Base-by-base conservation (phyloP, 2,113 vertebrate genomes). In the Dasyprocta punctata region DNA sequence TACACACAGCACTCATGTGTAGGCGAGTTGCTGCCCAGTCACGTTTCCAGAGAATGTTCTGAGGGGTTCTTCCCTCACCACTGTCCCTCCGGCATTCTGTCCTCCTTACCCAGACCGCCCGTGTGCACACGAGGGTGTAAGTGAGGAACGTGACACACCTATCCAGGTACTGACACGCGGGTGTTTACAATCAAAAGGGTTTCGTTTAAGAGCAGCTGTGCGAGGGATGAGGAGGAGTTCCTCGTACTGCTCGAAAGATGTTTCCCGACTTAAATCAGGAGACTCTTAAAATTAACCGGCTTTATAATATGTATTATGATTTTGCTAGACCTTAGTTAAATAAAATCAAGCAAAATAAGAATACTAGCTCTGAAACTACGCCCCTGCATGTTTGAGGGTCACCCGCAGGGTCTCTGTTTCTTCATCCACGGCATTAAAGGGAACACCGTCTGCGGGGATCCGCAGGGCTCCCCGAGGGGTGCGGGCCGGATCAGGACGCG, bases 341-440 rank as follows among this genome's bases (percentile, higher is more conserved):
- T 38, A 69, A 93, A 67, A 75, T 61, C 47, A 67, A 80, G 44
- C 49, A 77, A 89, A 61, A 71, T 82, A 86, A 85, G 26, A 73
- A 81, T 7, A 61, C 44, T 30, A 33, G 26, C 69, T n/a, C 47
- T 80, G 75, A 89, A 52, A 49, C 36, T 36, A 33, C 0, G 44
- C 7, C 67, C 89, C 26, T 47, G 30, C 63, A 47, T 10, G 73
- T 38, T 84, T 33, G 38, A 63, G 54, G 56, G 44, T 17, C 6
- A 41, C 33, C 49, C 11, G 10, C 12, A 38, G 16, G 77, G 38
- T 20, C 26, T 87, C 86, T 84, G 49, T 65, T 90, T 75, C 52
- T n/a, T 89, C 41, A 67, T 44, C 78, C 58, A 8, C 5, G 1
- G 30, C 52, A 44, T 56, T 24, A 83, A 49, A 81, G 44, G 3